Evolutionary conservation across 2,888 invertebrate genomes (phyloP), one percentile per base, ranked within the genome.

Genomic region (Heliconius aoede): DNA sequence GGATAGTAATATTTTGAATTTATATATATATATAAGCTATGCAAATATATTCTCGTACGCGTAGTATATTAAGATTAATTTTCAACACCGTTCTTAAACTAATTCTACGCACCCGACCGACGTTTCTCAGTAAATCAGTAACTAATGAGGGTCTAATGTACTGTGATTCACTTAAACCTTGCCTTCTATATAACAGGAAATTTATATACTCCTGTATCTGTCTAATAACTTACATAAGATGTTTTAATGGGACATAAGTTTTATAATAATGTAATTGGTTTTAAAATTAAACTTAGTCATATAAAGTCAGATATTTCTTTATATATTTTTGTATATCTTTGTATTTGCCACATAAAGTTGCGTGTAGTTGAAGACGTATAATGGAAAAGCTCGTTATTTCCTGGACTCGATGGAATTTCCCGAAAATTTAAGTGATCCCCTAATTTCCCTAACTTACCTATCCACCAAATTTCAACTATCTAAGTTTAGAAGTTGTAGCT

Each of bases 111-210:
- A 24, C n/a, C 69, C 30, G 30, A 55, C 30, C 30, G n/a, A 28
- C 30, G 15, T 15, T 69, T n/a, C 55, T 32, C 51, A 24, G 30
- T 69, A 55, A 55, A 69, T 69, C n/a, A 69, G 69, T 5, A 30
- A 8, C 24, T 69, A 69, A 69, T 32, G 69, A 69, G 55, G 69
- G 69, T 69, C 69, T 69, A 55, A 69, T 69, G 69, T 55, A 55
- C 32, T 30, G 69, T 30, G 55, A 69, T 69, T 69, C 24, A 30
- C 7, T n/a, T 55, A 24, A 69, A 55, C 30, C 55, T 30, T 21
- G 28, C 21, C 68, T 30, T 55, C 13, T 55, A n/a, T 55, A 30
- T 65, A 36, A 65, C 55, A n/a, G n/a, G 30, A 30, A 51, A 7
- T 13, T 21, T 30, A 69, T 36, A 3, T 15, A 15, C 13, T 32